Evolutionary conservation across 2,888 invertebrate species (phyloP), one percentile per base, ranked within the genome.

Genomic region (Crioceris asparagi): DNA sequence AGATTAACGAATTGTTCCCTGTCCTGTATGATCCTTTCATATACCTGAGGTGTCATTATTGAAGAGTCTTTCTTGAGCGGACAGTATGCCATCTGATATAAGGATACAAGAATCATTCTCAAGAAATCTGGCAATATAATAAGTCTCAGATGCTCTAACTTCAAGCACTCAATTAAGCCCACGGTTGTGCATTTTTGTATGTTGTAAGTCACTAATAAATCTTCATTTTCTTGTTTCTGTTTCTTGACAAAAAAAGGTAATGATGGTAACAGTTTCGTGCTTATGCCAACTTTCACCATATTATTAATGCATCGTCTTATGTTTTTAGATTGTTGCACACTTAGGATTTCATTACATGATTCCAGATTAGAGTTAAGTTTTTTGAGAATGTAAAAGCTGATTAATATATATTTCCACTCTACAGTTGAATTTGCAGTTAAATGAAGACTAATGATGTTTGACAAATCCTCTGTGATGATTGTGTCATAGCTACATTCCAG

Each of bases 11-110:
- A 79, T 39, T 66, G 58, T 44, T 61, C 51, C 54, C 71, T 71
- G 26, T 78, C 74, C 18, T 45, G 44, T 48, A 55, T 58, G 7
- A 81, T 59, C 47, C 64, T 63, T 2, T 64, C 53, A 60, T 74
- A 75, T 45, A 71, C 60, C 45, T 72, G 70, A 48, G 62, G 48
- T 1, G 78, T 73, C 74, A 80, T 78, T 32, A 53, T 51, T 3
- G 48, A 40, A 40, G 46, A 47, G 61, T 38, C 80, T 76, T 61
- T 77, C 74, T 71, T 74, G 19, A 82, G 54, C 5, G 79, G 79
- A 23, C 77, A 77, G 66, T 74, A 74, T 17, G 74, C 67, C 32
- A 85, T 62, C 61, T 84, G 84, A 49, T 83, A 72, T 17, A 83
- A 60, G 3, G 74, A 74, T 38, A 78, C 77, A 34, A 86, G 60